Percentiles rank a stretch among this genome's conserved stretches.
phyloP scores from a whole-genome alignment of 1,140 invertebrate genomes.

The Oedothorax gibbosus region DNA sequence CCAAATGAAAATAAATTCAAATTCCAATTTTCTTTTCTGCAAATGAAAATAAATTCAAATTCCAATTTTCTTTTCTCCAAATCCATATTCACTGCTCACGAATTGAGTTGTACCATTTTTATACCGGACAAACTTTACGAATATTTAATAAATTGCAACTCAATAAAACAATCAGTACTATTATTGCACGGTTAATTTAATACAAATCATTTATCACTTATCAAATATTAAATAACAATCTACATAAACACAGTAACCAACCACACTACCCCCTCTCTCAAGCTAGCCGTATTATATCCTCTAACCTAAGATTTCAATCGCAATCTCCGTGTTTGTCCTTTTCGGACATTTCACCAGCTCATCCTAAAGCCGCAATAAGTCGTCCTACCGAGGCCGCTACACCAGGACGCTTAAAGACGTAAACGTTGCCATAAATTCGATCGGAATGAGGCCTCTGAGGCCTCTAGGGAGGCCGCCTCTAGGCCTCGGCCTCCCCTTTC shows the following conservation, averaged over 20 bases:
- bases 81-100: too few relatives aligned
- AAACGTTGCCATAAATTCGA: constrained; percentile 36
- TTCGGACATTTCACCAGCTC: neutral
- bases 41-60: too few relatives aligned
- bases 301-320: neutral
- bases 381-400: neutral
- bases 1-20: too few relatives aligned
- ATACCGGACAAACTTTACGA: too few relatives aligned
- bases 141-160: too few relatives aligned
- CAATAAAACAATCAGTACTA: too few relatives aligned
- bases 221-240: too few relatives aligned
- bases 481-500: neutral
- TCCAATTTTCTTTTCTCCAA: too few relatives aligned
- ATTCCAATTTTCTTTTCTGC: too few relatives aligned
- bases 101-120: too few relatives aligned
- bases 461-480: neutral
- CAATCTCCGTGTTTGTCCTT: neutral
- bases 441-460: neutral
- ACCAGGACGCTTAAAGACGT: constrained; percentile 25
- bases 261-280: neutral
- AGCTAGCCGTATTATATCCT: neutral
- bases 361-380: constrained; percentile 18
- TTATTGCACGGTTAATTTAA: too few relatives aligned
- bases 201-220: too few relatives aligned
- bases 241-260: neutral